Percentiles rank a stretch among this genome's conserved stretches.
Evolutionary conservation across 2,113 vertebrate species (phyloP).

Genomic region (Garra rufa): DNA sequence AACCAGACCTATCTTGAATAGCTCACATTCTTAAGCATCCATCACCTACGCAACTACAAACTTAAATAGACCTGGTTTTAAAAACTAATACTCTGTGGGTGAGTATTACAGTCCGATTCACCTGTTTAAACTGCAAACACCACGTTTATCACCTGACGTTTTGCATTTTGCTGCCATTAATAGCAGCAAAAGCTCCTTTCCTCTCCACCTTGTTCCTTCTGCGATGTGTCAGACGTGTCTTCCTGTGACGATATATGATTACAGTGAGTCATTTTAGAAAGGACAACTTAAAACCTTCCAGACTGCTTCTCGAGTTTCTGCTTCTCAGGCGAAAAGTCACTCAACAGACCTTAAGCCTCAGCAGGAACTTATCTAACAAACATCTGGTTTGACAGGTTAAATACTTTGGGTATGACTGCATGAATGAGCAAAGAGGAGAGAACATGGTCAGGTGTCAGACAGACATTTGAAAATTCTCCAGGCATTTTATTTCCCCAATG

Average conservation of each 20-base stretch:
- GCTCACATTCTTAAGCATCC: constrained; percentile 66
- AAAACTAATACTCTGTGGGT: background rate
- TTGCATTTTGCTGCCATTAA: background rate
- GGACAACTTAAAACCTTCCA: background rate
- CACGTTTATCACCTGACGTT: background rate
- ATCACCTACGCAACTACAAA: constrained; percentile 54
- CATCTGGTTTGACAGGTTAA: constrained; percentile 45
- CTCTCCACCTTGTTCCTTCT: background rate
- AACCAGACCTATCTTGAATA: constrained; percentile 63
- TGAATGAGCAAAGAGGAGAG: background rate
- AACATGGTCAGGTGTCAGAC: background rate
- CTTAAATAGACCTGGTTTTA: constrained; percentile 46
- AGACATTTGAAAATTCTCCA: constrained; percentile 9
- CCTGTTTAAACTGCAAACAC: background rate
- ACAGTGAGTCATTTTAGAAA: constrained; percentile 2
- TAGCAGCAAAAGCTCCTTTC: background rate
- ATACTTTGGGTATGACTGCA: constrained; percentile 1
- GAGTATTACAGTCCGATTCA: background rate
- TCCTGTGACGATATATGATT: background rate
- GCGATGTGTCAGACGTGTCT: background rate
- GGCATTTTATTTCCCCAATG: background rate
- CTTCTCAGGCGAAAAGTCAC: background rate
- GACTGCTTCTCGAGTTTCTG: constrained; percentile 12
- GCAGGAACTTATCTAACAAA: constrained; percentile 20
- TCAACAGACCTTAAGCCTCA: constrained; percentile 5